A percentile compares a stretch with the other conserved stretches of the same genome.
Evolutionary conservation across 2,888 invertebrate species (phyloP).

Genomic region (Diarsia dahlii): DNA sequence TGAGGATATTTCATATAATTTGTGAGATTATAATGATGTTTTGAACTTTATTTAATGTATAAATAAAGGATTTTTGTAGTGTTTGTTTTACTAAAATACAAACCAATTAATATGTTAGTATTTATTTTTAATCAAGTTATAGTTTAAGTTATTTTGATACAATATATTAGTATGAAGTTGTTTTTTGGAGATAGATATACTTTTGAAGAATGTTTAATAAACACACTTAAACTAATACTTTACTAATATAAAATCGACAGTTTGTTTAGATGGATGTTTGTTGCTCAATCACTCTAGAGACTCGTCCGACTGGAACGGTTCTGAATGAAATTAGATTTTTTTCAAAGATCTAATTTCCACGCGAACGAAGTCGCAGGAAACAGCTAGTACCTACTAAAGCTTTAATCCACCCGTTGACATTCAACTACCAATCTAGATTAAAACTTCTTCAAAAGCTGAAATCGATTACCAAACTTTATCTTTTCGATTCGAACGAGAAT

Average conservation of each 20-base stretch:
- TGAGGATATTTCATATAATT: neutral
- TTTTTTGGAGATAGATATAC: too few relatives aligned
- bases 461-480: slow-evolving; percentile 7
- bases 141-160: too few relatives aligned
- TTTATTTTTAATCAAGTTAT: too few relatives aligned
- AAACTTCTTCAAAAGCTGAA: too few relatives aligned
- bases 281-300: too few relatives aligned
- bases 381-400: neutral
- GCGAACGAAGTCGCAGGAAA: neutral
- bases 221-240: neutral
- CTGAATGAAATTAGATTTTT: too few relatives aligned
- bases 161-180: too few relatives aligned
- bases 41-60: neutral
- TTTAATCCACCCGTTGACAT: neutral
- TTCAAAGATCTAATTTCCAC: neutral
- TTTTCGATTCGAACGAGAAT: slow-evolving; percentile 32
- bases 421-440: slow-evolving; percentile 3
- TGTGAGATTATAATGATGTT: neutral
- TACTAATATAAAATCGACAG: neutral
- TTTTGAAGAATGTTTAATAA: neutral
- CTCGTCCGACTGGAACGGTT: neutral
- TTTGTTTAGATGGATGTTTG: neutral
- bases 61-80: too few relatives aligned
- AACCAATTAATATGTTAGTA: too few relatives aligned
- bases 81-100: too few relatives aligned